Evolutionary conservation across 2,888 invertebrate species (phyloP).

Genomic region (Leptopilina drosophilae): DNA sequence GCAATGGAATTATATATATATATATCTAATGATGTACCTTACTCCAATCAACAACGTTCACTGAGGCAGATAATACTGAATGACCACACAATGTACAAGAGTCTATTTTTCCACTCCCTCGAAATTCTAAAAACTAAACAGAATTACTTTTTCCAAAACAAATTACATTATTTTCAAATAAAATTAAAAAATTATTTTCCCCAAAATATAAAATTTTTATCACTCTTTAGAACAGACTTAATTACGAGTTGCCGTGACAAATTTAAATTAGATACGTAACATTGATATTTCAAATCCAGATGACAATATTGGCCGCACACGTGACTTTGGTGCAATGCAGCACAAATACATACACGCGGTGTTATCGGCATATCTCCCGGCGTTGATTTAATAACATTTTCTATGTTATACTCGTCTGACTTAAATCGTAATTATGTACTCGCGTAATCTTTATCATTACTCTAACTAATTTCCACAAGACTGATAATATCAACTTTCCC

Average conservation of each 20-base stretch:
- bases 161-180: too few species aligned
- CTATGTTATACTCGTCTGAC: conserved; percentile 1
- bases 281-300: not conserved
- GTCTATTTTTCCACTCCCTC: too few species aligned
- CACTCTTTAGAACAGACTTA: not conserved
- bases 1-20: not conserved
- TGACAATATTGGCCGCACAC: conserved; percentile 11
- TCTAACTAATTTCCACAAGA: conserved; percentile 3
- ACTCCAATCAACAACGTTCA: not conserved
- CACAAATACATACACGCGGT: not conserved
- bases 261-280: not conserved
- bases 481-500: too few species aligned
- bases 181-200: too few species aligned
- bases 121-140: too few species aligned
- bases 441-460: not conserved
- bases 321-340: conserved; percentile 37
- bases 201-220: not conserved
- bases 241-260: not conserved
- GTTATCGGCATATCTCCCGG: not conserved
- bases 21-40: not conserved
- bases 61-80: not conserved
- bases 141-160: too few species aligned
- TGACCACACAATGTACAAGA: too few species aligned
- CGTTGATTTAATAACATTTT: conserved; percentile 11
- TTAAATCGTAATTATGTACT: not conserved